These are phyloP conservation scores for Micropoecilia bifurca DNA, from an alignment of 2,797 vertebrate genomes.

Conservation along the genomic window DNA sequence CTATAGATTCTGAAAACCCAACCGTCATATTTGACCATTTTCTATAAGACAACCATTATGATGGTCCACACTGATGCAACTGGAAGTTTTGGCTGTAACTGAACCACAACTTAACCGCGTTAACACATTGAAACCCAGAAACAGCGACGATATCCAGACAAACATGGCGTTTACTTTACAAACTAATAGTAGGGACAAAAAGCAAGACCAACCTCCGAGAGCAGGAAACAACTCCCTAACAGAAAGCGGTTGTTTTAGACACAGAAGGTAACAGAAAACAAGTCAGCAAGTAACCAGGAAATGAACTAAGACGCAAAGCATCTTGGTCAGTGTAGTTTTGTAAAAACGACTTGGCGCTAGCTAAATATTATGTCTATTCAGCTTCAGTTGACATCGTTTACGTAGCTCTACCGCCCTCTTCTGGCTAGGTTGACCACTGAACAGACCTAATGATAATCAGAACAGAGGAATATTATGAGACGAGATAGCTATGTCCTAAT, in stretches of 20 bases:
- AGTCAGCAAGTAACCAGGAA: not conserved
- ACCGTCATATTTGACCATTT: not conserved
- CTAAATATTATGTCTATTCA: too few species aligned
- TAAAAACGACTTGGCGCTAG: not conserved
- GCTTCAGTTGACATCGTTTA: not conserved
- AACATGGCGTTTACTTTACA: not conserved
- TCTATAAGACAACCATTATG: not conserved
- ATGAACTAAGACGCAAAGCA: conserved; percentile 45
- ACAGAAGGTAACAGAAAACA: not conserved
- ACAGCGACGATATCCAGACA: not conserved
- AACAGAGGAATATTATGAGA: not conserved
- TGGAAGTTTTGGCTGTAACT: not conserved
- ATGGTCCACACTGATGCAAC: not conserved
- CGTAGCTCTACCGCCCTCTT: not conserved
- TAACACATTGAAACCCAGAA: not conserved
- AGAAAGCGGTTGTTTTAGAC: not conserved
- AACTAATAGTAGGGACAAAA: not conserved
- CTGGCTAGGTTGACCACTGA: not conserved
- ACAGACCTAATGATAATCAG: not conserved
- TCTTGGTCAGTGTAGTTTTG: conserved; percentile 60
- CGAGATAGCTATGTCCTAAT: too few species aligned
- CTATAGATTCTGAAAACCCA: not conserved
- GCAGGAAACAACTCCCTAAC: not conserved
- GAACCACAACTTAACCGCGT: not conserved
- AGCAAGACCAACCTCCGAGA: not conserved